A percentile compares a stretch with the other conserved stretches of the same genome.
These are phyloP conservation scores for Amiota minor DNA, from an alignment of 2,888 invertebrate species.

Conservation along the genomic window DNA sequence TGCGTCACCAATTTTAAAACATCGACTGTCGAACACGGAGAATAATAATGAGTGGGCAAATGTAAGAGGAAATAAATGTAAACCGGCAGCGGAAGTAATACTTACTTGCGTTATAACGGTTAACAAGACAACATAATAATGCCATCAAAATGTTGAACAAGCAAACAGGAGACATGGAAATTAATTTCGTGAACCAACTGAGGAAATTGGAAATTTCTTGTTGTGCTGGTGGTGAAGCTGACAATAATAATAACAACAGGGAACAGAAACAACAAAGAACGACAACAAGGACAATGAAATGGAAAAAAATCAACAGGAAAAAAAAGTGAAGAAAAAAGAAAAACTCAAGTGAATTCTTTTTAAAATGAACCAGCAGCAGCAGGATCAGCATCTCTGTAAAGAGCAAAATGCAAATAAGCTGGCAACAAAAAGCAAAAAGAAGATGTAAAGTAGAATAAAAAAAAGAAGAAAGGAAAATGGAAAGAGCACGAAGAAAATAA, in stretches of 20 bases:
- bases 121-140: constrained; percentile 44
- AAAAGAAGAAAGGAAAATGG: neutral
- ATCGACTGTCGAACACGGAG: constrained; percentile 42
- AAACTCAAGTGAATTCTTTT: too few species aligned
- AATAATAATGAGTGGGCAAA: constrained; percentile 42
- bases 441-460: constrained; percentile 1
- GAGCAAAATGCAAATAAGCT: constrained; percentile 64
- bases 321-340: neutral
- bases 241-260: constrained; percentile 64
- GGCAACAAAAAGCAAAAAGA: neutral
- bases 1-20: constrained; percentile 25
- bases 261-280: constrained; percentile 63
- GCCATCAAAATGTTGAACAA: constrained; percentile 37
- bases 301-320: neutral
- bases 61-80: constrained; percentile 23
- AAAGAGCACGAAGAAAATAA: constrained; percentile 51
- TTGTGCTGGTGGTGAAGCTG: constrained; percentile 54
- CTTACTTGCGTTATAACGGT: constrained; percentile 39
- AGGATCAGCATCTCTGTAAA: constrained; percentile 57
- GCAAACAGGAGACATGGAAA: constrained; percentile 31
- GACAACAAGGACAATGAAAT: neutral
- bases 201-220: constrained; percentile 8
- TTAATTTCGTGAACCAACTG: neutral
- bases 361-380: too few species aligned
- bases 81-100: constrained; percentile 65